phyloP scores from a whole-genome alignment of 2,797 vertebrate genomes.

The Erethizon dorsatum region DNA sequence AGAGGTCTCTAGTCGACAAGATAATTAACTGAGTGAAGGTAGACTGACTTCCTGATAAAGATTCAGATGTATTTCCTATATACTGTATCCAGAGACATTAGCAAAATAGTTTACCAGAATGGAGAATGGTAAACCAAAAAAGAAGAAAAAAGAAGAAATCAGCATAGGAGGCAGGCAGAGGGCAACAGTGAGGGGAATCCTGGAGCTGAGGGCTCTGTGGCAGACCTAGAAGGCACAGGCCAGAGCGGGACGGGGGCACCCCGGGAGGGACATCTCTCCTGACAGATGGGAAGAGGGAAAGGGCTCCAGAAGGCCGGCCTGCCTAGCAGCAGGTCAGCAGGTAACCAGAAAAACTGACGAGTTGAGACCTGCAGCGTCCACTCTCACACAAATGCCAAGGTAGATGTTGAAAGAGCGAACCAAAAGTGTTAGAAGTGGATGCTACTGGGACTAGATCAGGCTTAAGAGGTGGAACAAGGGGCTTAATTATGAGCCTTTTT shows the following conservation, averaged over 20 bases:
- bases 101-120: neutral
- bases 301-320: neutral
- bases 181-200: neutral
- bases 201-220: neutral
- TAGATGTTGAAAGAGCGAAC: neutral
- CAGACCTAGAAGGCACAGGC: neutral
- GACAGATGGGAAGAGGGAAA: neutral
- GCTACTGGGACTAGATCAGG: neutral
- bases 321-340: neutral
- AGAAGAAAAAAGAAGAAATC: neutral
- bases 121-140: neutral
- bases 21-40: neutral
- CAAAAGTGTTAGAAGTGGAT: neutral
- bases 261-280: neutral
- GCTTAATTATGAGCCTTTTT: neutral
- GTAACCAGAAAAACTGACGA: neutral
- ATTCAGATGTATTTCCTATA: neutral
- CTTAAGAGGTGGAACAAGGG: neutral
- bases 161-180: neutral
- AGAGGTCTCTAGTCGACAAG: neutral
- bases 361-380: neutral
- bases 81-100: neutral
- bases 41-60: neutral
- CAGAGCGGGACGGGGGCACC: neutral
- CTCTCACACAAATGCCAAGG: neutral